Evolutionary conservation across 2,797 vertebrate genomes (phyloP).

Genomic region (Xiphorhynchus erythropygius): DNA sequence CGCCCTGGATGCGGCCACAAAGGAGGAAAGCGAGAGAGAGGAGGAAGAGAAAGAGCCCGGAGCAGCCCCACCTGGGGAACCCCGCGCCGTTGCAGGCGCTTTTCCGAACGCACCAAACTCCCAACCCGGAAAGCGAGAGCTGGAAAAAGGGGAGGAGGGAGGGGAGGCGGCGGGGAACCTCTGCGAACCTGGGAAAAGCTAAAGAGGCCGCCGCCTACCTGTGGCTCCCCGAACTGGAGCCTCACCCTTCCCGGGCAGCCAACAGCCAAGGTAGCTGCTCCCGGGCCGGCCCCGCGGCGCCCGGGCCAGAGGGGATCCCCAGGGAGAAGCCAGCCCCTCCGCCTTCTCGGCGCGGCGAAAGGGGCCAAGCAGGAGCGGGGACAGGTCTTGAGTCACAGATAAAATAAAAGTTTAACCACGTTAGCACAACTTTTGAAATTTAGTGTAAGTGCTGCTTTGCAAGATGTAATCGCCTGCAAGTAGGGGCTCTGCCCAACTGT

Average conservation of each 20-base stretch:
- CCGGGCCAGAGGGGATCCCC: background rate
- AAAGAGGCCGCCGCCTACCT: slow-evolving; percentile 71
- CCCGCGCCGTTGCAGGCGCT: slow-evolving; percentile 8
- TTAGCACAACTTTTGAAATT: too few species aligned
- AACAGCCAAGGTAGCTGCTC: background rate
- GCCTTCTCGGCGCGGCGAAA: background rate
- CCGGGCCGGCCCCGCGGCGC: background rate
- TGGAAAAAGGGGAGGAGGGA: background rate
- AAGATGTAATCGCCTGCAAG: too few species aligned
- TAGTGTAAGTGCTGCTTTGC: too few species aligned
- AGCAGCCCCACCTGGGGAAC: slow-evolving; percentile 75
- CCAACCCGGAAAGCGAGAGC: slow-evolving; percentile 50
- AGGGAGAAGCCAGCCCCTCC: background rate
- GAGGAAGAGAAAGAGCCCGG: slow-evolving; percentile 38
- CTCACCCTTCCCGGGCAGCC: background rate
- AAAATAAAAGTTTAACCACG: too few species aligned
- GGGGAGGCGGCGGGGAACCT: background rate
- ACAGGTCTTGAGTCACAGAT: too few species aligned
- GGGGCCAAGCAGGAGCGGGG: too few species aligned
- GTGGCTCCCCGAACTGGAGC: slow-evolving; percentile 49
- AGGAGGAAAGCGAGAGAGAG: background rate
- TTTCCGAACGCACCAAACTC: background rate
- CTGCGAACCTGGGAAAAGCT: slow-evolving; percentile 12
- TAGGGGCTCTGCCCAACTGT: too few species aligned
- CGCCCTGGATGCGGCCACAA: slow-evolving; percentile 51